Conservation (phyloP, 2,888 invertebrate species). For the Euplexia lucipara region DNA sequence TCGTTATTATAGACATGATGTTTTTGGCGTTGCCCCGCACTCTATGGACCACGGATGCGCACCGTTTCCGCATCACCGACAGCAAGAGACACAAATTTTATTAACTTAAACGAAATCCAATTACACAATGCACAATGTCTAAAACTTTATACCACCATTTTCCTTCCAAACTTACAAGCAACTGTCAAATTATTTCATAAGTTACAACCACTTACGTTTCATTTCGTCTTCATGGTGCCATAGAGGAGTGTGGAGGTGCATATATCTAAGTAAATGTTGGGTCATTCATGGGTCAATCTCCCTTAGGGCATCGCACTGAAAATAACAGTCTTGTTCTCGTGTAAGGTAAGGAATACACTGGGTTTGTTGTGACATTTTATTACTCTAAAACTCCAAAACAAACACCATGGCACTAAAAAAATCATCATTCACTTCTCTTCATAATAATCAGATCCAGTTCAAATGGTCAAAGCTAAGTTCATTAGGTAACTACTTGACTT, state of each 20-base stretch:
- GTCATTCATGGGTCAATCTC: conserved; percentile 81
- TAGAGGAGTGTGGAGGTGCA: conserved; percentile 59
- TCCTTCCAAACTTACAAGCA: conserved; percentile 6
- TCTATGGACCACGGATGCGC: too few species aligned
- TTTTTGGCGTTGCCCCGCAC: too few species aligned
- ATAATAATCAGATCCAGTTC: too few species aligned
- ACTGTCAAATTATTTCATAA: conserved; percentile 47
- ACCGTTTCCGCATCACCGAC: too few species aligned
- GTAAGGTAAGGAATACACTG: conserved; percentile 66
- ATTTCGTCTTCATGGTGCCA: conserved; percentile 53
- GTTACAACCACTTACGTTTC: conserved; percentile 53
- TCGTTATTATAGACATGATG: too few species aligned
- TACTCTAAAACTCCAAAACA: too few species aligned
- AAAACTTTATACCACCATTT: neutral
- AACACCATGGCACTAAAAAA: too few species aligned
- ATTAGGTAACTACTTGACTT: too few species aligned
- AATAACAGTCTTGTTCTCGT: conserved; percentile 76
- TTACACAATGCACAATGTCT: neutral
- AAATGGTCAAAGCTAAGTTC: too few species aligned
- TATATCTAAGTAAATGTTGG: conserved; percentile 71
- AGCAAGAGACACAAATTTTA: neutral
- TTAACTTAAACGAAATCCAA: conserved; percentile 3
- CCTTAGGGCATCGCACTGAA: conserved; percentile 74
- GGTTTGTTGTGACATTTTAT: conserved; percentile 48
- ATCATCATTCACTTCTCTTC: too few species aligned